phyloP scores from a whole-genome alignment of 2,113 vertebrate genomes.

The Podilymbus podiceps region DNA sequence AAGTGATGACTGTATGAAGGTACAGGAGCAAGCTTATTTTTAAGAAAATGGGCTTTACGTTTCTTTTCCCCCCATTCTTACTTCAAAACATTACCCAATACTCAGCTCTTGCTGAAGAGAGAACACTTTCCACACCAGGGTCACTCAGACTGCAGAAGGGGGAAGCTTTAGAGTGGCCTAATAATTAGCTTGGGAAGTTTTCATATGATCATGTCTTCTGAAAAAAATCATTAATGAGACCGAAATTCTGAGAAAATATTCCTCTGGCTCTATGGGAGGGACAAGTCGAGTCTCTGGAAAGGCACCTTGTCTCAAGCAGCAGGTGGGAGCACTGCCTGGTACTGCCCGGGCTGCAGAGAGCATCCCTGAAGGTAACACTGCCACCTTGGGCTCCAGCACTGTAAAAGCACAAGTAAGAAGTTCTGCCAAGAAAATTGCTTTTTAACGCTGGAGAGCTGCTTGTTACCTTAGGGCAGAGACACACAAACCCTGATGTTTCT shows the following conservation, averaged over 20 bases:
- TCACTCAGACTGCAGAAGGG: neutral
- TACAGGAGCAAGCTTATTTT: neutral
- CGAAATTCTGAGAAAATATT: neutral
- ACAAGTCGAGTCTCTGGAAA: neutral
- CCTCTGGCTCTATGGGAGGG: neutral
- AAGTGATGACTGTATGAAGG: neutral
- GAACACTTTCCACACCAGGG: accelerated
- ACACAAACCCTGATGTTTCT: neutral
- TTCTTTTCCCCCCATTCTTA: neutral
- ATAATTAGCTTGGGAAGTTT: neutral
- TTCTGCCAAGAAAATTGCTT: neutral
- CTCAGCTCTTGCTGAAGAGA: neutral
- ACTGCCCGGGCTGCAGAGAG: neutral
- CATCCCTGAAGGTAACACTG: conserved; percentile 16
- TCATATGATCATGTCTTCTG: neutral
- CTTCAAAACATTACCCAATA: neutral
- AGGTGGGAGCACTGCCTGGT: neutral
- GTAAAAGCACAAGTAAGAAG: neutral
- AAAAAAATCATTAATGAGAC: neutral
- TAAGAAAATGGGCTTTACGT: neutral
- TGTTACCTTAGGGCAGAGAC: neutral
- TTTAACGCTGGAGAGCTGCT: neutral
- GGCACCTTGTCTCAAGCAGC: neutral
- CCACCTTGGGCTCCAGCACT: conserved; percentile 35
- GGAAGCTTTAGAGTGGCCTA: neutral